These are phyloP conservation scores for Tokudaia tokunoshimensis DNA, from an alignment of 2,797 vertebrate species.

Conservation along the genomic window DNA sequence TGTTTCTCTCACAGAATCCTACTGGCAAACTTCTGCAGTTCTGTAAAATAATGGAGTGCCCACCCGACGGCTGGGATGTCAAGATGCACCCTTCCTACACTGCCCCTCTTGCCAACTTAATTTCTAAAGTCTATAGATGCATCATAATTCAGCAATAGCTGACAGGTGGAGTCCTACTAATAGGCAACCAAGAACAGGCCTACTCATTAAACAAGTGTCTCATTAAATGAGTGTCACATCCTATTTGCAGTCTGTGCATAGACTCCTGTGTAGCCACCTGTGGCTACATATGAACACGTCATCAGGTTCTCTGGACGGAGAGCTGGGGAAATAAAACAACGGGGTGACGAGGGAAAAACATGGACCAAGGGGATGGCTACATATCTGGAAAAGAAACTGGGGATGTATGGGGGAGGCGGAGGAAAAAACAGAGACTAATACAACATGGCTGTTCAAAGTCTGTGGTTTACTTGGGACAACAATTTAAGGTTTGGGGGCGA, in stretches of 20 bases:
- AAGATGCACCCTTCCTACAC: background rate
- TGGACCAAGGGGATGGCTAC: no score
- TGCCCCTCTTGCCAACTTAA: background rate
- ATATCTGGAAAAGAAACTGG: no score
- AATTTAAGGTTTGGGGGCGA: no score
- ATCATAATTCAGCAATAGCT: background rate
- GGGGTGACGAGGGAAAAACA: no score
- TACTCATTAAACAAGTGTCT: background rate
- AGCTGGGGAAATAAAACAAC: no score
- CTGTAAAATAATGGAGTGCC: background rate
- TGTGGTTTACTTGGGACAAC: no score
- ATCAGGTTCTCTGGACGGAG: no score
- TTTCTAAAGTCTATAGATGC: constrained; percentile 23
- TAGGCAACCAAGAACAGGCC: background rate
- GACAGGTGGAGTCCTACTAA: background rate
- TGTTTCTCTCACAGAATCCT: constrained; percentile 21
- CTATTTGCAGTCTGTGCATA: background rate
- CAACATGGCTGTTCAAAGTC: no score
- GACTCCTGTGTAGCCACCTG: no score
- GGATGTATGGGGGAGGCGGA: no score
- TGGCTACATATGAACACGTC: no score
- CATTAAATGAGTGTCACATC: background rate
- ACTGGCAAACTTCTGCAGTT: background rate
- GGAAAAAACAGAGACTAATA: no score
- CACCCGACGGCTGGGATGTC: background rate